These are phyloP conservation scores for Empis stercorea DNA, from an alignment of 2,888 invertebrate species.

Conservation along the genomic window DNA sequence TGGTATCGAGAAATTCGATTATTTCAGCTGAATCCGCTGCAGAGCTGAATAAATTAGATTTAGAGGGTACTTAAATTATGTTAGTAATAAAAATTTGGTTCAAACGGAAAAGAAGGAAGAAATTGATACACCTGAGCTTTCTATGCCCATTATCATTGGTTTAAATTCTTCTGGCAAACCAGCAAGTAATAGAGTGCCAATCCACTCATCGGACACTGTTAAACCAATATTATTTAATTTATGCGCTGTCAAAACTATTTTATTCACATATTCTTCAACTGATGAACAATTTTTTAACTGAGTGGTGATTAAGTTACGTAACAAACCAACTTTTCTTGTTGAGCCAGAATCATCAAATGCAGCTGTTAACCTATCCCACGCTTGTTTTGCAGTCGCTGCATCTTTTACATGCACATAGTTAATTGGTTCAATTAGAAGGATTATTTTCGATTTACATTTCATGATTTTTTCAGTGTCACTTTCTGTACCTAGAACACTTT, in stretches of 20 bases:
- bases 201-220: conserved; percentile 14
- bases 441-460: too few relatives aligned
- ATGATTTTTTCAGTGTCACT: too few relatives aligned
- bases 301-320: conserved; percentile 15
- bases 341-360: conserved; percentile 22
- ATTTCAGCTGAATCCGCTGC: too few relatives aligned
- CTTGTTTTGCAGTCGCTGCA: conserved; percentile 16
- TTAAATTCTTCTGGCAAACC: conserved; percentile 19
- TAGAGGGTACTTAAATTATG: too few relatives aligned
- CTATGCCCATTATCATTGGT: conserved; percentile 20
- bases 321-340: too few relatives aligned
- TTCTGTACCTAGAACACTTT: too few relatives aligned
- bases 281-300: conserved; percentile 14
- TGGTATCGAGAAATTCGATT: too few relatives aligned
- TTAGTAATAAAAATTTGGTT: too few relatives aligned
- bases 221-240: conserved; percentile 18
- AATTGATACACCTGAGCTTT: too few relatives aligned
- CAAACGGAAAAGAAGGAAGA: too few relatives aligned
- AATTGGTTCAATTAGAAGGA: conserved; percentile 16
- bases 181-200: conserved; percentile 21
- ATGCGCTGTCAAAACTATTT: conserved; percentile 19
- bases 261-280: conserved; percentile 20
- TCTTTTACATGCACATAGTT: conserved; percentile 19
- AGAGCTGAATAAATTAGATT: too few relatives aligned
- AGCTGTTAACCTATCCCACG: conserved; percentile 18